Evolutionary conservation across 1,140 invertebrate species (phyloP), one percentile per base, ranked within the genome.

Genomic region (Apolygus lucorum): DNA sequence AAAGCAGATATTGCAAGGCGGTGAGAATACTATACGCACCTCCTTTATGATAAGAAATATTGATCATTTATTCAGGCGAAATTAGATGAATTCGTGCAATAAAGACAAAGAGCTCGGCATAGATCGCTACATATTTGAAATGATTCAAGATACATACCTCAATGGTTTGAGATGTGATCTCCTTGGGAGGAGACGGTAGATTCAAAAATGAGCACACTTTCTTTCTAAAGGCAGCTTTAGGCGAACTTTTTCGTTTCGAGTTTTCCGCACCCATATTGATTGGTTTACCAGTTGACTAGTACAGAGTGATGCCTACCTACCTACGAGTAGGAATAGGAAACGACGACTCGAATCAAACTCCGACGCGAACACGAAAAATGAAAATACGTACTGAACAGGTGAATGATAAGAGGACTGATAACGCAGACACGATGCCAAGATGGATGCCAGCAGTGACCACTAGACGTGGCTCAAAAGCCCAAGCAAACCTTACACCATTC

Each of bases 191-290:
- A 8, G 54, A 59, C 22, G 54, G 4, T 13, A 59, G 22, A 59
- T 22, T 59, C 22, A 59, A 59, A 59, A 59, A 59, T 24, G 54
- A 11, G 22, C 54, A 59, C 11, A 59, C 54, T 22, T 24, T 59
- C 54, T 59, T 59, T 24, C 22, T 59, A 21, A 59, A 59, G 22
- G 54, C 54, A 21, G 54, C 22, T 59, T 59, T 59, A 14, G 54
- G 54, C 4, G 54, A 59, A 8, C 4, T 4, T 59, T 24, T 59
- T 13, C 54, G 54, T 22, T 59, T 59, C 11, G 54, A 59, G 54
- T 59, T 13, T 17, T 59, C 54, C 22, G 54, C 11, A 14, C 54
- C 54, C 54, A 59, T 59, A 17, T 59, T 59, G 54, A 49, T 17
- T 49, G 17, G 34, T n/a, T n/a, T n/a, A n/a, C n/a, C n/a, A n/a